Evolutionary conservation across 2,797 vertebrate genomes (phyloP), one percentile per base, ranked within the genome.

Genomic region (Molothrus ater): DNA sequence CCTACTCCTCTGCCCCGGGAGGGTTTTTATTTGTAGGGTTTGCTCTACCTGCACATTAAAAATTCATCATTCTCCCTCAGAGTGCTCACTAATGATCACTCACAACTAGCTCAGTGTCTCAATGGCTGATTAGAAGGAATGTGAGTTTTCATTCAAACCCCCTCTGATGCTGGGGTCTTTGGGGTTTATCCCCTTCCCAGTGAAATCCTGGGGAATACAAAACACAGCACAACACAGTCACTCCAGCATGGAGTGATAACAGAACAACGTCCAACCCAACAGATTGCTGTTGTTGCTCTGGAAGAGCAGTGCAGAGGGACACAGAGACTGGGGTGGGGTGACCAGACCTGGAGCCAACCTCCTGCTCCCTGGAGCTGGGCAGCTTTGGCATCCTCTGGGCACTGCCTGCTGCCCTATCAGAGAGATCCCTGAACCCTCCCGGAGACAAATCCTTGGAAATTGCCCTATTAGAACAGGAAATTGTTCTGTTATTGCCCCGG

Each of bases 401-500:
- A 43, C 17, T 0, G 25, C 11, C 6, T 65, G 14, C 26, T 43
- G 57, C 3, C 43, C 5, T 2, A 9, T 18, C 84, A 36, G 1
- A 20, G 1, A 1, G 19, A 90, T 17, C 66, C 87, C 79, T 13
- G 20, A 51, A 31, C 24, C 13, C 73, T 29, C 85, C 85, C 26
- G 22, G 10, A 76, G 45, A 24, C 28, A 53, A 57, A 36, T 54
- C 56, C 68, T 88, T 29, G 9, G 42, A 19, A 90, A 80, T 1
- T 36, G 51, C 75, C n/a, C 74, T 6, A 2, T 56, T 68, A 24
- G 10, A 73, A 45, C 12, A 70, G 51, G 72, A 72, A 88, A 90
- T 83, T 21, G 43, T 21, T 69, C 76, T 66, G 72, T 80, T 91
- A 60, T 88, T 91, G 88, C 64, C 42, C 79, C 80, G 43, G 63